A percentile compares a stretch with the other conserved stretches of the same genome.
Conservation (phyloP, 2,888 invertebrate species). For the Lithophane ornitopus region DNA sequence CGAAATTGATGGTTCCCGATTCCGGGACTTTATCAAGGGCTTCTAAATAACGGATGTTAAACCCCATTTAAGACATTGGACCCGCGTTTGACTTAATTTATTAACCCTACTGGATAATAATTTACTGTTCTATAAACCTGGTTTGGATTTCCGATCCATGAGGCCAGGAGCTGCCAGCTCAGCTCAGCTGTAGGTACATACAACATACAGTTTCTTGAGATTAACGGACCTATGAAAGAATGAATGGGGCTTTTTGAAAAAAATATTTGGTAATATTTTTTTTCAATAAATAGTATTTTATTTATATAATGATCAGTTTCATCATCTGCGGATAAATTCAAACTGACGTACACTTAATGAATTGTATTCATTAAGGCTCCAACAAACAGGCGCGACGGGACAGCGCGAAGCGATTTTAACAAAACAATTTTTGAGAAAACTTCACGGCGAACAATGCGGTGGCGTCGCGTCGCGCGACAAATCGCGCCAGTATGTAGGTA, state of each 20-base stretch:
- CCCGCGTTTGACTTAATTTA: constrained; percentile 27
- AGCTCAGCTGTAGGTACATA: too few species aligned
- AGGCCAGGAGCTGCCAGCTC: not conserved
- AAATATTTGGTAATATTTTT: too few species aligned
- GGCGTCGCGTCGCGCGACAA: too few species aligned
- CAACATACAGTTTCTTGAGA: not conserved
- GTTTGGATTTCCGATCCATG: not conserved
- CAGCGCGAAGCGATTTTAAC: too few species aligned
- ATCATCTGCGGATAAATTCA: too few species aligned
- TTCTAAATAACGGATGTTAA: constrained; percentile 18
- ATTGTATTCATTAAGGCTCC: too few species aligned
- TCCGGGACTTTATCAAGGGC: constrained; percentile 5
- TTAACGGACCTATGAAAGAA: not conserved
- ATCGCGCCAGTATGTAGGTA: too few species aligned
- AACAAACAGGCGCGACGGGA: too few species aligned
- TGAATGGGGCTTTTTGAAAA: not conserved
- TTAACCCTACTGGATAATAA: constrained; percentile 7
- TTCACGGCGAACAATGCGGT: too few species aligned
- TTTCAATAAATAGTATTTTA: too few species aligned
- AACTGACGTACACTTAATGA: too few species aligned
- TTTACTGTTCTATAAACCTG: constrained; percentile 3
- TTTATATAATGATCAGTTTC: not conserved
- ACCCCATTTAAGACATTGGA: constrained; percentile 7
- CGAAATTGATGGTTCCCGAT: constrained; percentile 10
- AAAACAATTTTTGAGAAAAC: too few species aligned